Evolutionary conservation across 2,113 vertebrate species (phyloP).

Genomic region (Orthonyx spaldingii): DNA sequence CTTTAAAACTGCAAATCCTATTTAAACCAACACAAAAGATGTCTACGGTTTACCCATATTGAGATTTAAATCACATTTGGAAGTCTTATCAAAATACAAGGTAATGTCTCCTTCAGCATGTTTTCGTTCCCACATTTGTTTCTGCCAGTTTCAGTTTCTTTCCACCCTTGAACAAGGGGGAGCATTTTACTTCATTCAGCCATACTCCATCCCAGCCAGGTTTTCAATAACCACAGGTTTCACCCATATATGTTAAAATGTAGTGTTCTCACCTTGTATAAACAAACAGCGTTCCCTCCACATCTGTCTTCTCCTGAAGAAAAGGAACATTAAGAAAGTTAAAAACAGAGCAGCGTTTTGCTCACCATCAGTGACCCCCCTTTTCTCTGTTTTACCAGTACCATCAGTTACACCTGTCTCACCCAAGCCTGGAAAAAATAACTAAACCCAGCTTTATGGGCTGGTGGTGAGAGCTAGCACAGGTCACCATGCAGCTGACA

Average conservation of each 20-base stretch:
- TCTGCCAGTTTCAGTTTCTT: background rate
- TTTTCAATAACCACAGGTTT: background rate
- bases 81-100: background rate
- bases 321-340: constrained; percentile 10
- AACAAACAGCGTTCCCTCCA: constrained; percentile 95
- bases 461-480: background rate
- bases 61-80: background rate
- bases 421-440: background rate
- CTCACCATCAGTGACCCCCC: background rate
- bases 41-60: background rate
- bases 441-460: background rate
- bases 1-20: background rate
- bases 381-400: background rate
- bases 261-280: constrained; percentile 83
- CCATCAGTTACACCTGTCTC: background rate
- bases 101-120: background rate
- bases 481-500: background rate
- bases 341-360: background rate
- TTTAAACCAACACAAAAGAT: background rate
- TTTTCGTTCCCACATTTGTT: background rate
- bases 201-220: background rate
- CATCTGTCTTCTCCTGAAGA: constrained; percentile 92
- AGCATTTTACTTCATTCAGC: background rate
- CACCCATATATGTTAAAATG: accelerated
- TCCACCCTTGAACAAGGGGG: background rate